phyloP scores from a whole-genome alignment of 2,888 invertebrate species.

The Sphaeridia pumilis region DNA sequence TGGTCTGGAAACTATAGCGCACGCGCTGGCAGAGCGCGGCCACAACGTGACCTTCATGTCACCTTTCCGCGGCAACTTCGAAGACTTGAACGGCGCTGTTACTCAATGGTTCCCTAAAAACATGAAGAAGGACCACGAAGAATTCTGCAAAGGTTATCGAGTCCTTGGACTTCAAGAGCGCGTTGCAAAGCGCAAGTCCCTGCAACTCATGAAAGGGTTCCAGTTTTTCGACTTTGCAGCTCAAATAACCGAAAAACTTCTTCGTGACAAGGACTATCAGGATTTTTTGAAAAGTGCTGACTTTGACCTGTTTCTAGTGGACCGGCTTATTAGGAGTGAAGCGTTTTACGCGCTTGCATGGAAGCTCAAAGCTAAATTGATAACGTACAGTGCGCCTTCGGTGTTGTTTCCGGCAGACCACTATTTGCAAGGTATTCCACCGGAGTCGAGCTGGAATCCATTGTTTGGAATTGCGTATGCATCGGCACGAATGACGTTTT shows the following conservation, averaged over 20 bases:
- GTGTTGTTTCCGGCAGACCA: neutral
- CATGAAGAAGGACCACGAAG: neutral
- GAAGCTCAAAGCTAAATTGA: neutral
- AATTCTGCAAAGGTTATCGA: neutral
- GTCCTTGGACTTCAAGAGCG: neutral
- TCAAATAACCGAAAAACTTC: neutral
- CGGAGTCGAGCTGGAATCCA: neutral
- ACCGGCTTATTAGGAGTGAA: neutral
- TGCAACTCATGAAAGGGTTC: neutral
- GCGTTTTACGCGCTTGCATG: neutral
- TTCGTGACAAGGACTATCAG: neutral
- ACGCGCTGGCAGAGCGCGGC: slow-evolving; percentile 6
- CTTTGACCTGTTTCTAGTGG: slow-evolving; percentile 5
- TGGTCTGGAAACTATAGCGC: slow-evolving; percentile 7
- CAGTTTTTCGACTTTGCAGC: neutral
- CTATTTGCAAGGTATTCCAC: neutral
- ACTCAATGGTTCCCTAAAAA: neutral
- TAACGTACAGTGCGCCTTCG: neutral
- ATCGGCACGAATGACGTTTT: neutral
- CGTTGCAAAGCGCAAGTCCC: neutral
- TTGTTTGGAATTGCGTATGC: neutral
- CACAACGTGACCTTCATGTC: slow-evolving; percentile 9
- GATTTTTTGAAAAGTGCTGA: neutral
- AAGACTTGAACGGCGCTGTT: neutral
- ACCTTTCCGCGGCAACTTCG: neutral